These are phyloP conservation scores for Chiroxiphia lanceolata DNA, from an alignment of 2,797 vertebrate genomes.

Conservation along the genomic window DNA sequence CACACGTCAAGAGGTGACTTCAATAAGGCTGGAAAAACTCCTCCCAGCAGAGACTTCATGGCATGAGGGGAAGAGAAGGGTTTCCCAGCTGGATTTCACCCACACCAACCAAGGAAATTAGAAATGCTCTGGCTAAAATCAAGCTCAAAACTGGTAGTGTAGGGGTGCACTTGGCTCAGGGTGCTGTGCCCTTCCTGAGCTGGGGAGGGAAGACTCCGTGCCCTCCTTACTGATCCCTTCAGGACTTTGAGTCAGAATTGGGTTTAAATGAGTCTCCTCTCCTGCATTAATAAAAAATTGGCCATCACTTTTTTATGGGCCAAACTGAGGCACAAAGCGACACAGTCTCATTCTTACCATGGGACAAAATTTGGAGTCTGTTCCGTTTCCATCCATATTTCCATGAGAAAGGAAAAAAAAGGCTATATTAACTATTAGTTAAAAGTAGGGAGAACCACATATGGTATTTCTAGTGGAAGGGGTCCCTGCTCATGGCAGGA, in stretches of 20 bases:
- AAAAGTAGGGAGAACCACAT: neutral
- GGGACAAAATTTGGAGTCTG: neutral
- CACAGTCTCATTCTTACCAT: accelerated
- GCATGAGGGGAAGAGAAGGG: neutral
- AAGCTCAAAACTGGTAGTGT: neutral
- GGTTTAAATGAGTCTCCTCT: neutral
- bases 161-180: neutral
- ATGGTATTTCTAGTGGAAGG: neutral
- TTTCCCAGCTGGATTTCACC: neutral
- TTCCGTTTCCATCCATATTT: neutral
- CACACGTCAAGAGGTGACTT: neutral
- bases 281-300: neutral
- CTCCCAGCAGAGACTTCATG: neutral
- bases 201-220: accelerated
- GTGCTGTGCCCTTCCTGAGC: neutral
- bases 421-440: neutral
- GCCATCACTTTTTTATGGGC: neutral
- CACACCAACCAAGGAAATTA: neutral
- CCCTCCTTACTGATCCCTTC: neutral
- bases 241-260: neutral
- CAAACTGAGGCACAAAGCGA: neutral
- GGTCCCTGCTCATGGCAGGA: neutral
- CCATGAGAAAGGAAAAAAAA: neutral
- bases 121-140: neutral
- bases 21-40: neutral